Conservation (phyloP, 2,113 vertebrate genomes). For the Pseudois nayaur region DNA sequence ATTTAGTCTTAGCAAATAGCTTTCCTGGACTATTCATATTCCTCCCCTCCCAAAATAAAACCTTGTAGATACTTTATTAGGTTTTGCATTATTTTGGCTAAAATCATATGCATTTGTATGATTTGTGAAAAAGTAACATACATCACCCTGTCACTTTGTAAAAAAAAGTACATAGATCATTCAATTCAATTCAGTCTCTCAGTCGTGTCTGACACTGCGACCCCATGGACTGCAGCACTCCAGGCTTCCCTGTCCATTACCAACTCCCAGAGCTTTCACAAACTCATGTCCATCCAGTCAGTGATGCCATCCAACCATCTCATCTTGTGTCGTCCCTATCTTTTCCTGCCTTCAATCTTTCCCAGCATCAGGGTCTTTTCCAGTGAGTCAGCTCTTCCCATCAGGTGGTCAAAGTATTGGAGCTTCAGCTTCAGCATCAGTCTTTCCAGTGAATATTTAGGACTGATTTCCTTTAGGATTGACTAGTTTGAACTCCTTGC, state of each 20-base stretch:
- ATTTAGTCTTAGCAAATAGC: background rate
- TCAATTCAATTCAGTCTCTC: background rate
- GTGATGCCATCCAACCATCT: background rate
- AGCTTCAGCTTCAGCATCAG: background rate
- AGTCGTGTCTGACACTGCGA: rapidly evolving
- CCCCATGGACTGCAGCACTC: background rate
- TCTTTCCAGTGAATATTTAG: background rate
- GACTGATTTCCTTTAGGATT: background rate
- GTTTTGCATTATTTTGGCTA: background rate
- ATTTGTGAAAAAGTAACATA: background rate
- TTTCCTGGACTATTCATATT: background rate
- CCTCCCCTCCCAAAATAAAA: background rate
- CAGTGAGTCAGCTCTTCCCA: background rate
- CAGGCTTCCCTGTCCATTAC: background rate
- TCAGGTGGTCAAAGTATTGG: background rate
- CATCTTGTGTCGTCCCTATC: background rate
- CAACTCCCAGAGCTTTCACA: background rate
- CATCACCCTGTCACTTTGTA: constrained; percentile 92
- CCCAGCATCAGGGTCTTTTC: background rate
- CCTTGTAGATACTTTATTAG: background rate
- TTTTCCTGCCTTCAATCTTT: background rate
- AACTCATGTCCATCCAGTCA: background rate
- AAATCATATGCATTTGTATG: background rate
- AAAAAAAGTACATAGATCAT: constrained; percentile 85
- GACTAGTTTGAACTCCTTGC: background rate